Evolutionary conservation across 2,797 vertebrate species (phyloP), one percentile per base, ranked within the genome.

Genomic region (Thripadectes ignobilis): DNA sequence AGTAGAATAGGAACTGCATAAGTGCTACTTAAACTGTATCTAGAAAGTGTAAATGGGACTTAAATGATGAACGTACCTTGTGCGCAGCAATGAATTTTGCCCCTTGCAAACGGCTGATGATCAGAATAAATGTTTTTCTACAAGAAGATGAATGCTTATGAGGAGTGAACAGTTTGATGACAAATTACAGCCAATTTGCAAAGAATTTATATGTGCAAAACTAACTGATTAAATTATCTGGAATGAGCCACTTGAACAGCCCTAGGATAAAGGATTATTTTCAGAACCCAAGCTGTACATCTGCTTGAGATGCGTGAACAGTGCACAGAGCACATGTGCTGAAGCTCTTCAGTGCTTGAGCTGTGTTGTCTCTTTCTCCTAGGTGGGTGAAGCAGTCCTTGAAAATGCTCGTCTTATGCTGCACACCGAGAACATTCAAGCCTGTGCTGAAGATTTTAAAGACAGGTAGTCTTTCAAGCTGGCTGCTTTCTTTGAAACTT

Each of bases 301-400:
- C 63, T 87, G 51, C 59, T 87, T 76, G 84, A 67, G 48, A 48
- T 26, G 55, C 12, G 4, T 2, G 49, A 21, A n/a, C 13, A 26
- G 8, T 20, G 61, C 49, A n/a, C 2, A 3, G 10, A 58, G 43
- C 12, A 14, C 17, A 71, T 15, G 22, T 54, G n/a, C 63, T 58
- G 67, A 90, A 86, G 36, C n/a, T 74, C 38, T 54, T 88, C 58
- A 43, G 17, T 74, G 26, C 61, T 92, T 92, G 84, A 95, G 83
- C 45, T 95, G 63, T 92, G 30, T 79, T 88, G 26, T 94, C 72
- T 88, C 54, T 66, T 92, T 71, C 21, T 94, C 95, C 23, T 94
- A 99, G 99, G 99, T 99, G 82, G 99, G 99, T 2, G 99, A 99
- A 95, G 98, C 98, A 10, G 98, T 99, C 94, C 95, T 99, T 95